phyloP scores from a whole-genome alignment of 2,113 vertebrate species.

The Caranx ignobilis region DNA sequence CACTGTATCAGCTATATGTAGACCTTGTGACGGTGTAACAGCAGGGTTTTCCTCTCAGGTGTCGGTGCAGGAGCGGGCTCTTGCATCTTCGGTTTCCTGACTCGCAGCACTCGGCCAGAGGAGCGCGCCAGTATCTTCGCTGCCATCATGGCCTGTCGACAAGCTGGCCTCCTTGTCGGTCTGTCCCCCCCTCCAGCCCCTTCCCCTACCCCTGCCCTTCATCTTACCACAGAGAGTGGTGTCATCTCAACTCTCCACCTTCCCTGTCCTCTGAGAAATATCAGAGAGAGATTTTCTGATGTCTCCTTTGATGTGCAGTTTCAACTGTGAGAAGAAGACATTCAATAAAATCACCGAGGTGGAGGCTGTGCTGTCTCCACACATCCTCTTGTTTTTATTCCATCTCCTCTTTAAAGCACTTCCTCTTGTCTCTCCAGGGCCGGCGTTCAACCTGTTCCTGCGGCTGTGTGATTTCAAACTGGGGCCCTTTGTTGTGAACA shows the following conservation, averaged over 20 bases:
- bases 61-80: constrained; percentile 87
- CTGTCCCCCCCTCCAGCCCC: constrained; percentile 42
- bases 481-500: constrained; percentile 88
- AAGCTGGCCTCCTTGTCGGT: constrained; percentile 89
- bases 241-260: constrained; percentile 34
- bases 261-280: constrained; percentile 31
- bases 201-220: neutral
- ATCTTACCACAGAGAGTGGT: constrained; percentile 10
- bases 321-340: constrained; percentile 27
- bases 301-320: constrained; percentile 54
- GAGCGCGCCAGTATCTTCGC: constrained; percentile 87
- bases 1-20: neutral
- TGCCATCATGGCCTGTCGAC: constrained; percentile 88
- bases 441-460: constrained; percentile 90
- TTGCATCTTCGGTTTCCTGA: constrained; percentile 89
- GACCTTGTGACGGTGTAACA: neutral
- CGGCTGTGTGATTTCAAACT: constrained; percentile 87
- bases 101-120: constrained; percentile 80
- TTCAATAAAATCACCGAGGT: constrained; percentile 51
- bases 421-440: constrained; percentile 81
- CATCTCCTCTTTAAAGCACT: constrained; percentile 55
- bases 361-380: constrained; percentile 40
- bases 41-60: constrained; percentile 71
- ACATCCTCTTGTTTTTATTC: constrained; percentile 40
- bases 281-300: constrained; percentile 32